Percentiles rank a stretch among this genome's conserved stretches.
phyloP scores from a whole-genome alignment of 2,888 invertebrate genomes.

The Drosophila paracracens region DNA sequence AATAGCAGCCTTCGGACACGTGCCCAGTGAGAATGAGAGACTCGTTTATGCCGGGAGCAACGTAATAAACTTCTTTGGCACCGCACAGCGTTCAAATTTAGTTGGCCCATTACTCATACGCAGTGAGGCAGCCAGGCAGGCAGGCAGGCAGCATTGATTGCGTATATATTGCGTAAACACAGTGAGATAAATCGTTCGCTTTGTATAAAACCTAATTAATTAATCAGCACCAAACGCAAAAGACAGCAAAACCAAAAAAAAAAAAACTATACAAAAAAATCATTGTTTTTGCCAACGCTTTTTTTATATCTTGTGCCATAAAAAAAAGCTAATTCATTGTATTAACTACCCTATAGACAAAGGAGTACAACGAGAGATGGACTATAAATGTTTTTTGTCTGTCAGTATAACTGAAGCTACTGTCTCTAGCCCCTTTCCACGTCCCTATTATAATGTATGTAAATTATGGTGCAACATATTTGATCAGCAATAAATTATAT shows the following conservation, averaged over 20 bases:
- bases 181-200: conserved; percentile 59
- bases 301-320: conserved; percentile 6
- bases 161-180: conserved; percentile 48
- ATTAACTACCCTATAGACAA: neutral
- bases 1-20: conserved; percentile 69
- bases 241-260: neutral
- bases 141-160: conserved; percentile 25
- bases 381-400: neutral
- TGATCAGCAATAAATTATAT: neutral
- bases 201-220: conserved; percentile 66
- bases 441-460: neutral
- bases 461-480: neutral
- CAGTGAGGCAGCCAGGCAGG: conserved; percentile 3
- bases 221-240: conserved; percentile 50
- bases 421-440: neutral
- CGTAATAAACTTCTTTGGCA: conserved; percentile 43
- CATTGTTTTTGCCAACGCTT: neutral
- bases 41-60: neutral
- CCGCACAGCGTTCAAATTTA: conserved; percentile 35
- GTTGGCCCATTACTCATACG: conserved; percentile 75
- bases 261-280: neutral
- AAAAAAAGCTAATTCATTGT: neutral
- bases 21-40: conserved; percentile 37
- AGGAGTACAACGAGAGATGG: neutral
- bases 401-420: neutral